Evolutionary conservation across 2,113 vertebrate species (phyloP), one percentile per base, ranked within the genome.

Genomic region (Elachura formosa): DNA sequence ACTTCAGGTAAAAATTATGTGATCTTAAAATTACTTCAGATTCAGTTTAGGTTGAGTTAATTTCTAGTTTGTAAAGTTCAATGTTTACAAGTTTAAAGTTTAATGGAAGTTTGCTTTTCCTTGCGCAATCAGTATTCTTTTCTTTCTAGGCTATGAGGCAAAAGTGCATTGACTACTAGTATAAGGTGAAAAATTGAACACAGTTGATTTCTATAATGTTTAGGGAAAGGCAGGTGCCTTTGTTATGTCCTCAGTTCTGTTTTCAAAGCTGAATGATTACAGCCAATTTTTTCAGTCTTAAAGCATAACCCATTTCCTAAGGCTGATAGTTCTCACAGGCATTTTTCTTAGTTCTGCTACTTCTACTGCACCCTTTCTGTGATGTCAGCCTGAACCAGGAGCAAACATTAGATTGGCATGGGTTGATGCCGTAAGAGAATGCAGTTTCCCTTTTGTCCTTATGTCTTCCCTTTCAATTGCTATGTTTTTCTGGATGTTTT

Each of bases 301-400:
- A 54, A 58, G 43, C 17, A 63, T n/a, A 86, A 54, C 14, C 5
- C 6, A 25, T 75, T 86, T 62, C 6, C 49, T 63, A n/a, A 23
- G 24, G 12, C 36, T 78, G 16, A 5, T 83, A 58, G 36, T 67
- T 89, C 20, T 62, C 28, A 66, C 9, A 74, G 28, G 10, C 3
- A 6, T 75, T 69, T 91, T 72, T 38, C 25, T 59, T 18, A 45
- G 63, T 83, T 67, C 46, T 51, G 6, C 14, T 36, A 10, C 26
- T 62, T 71, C 62, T 56, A 21, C 26, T 71, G 10, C 62, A 63
- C 22, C 4, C 10, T 59, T 80, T 45, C 14, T 81, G 36, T 9
- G 2, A 20, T 36, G 21, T 76, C 45, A 80, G 1, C 10, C 6
- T 4, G 3, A 66, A n/a, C 14, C 2, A 0, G 17, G 22, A 52